Evolutionary conservation across 2,888 invertebrate species (phyloP).

Genomic region (Lithodes maja): DNA sequence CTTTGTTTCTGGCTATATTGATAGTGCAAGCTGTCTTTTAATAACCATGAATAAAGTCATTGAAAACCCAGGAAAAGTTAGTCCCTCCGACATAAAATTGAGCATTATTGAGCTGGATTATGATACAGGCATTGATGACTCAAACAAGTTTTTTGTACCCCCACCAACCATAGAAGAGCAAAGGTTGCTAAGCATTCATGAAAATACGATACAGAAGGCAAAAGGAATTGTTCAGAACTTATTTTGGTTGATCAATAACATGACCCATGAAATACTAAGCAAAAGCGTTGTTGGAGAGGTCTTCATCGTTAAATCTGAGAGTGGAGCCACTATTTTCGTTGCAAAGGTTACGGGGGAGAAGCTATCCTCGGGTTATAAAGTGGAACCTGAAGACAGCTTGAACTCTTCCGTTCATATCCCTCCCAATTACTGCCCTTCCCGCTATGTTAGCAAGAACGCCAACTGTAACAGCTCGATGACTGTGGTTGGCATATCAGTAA

Average conservation of each 20-base stretch:
- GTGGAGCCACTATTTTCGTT: constrained; percentile 51
- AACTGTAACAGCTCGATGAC: constrained; percentile 38
- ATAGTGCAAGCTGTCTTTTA: constrained; percentile 38
- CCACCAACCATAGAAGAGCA: constrained; percentile 23
- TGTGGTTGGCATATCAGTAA: constrained; percentile 35
- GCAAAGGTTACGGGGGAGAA: constrained; percentile 47
- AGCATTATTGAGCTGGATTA: constrained; percentile 39
- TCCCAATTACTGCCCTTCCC: constrained; percentile 48
- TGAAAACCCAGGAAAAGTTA: constrained; percentile 24
- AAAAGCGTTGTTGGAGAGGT: constrained; percentile 50
- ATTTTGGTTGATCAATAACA: constrained; percentile 43
- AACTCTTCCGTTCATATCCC: constrained; percentile 55
- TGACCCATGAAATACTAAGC: constrained; percentile 27
- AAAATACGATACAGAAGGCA: constrained; percentile 41
- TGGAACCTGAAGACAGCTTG: constrained; percentile 10
- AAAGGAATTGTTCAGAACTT: constrained; percentile 42
- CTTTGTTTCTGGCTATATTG: constrained; percentile 29
- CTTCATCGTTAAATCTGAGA: constrained; percentile 19
- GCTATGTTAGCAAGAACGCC: constrained; percentile 18
- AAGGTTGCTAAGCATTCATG: constrained; percentile 32
- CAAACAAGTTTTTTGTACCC: not conserved
- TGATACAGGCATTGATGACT: constrained; percentile 36
- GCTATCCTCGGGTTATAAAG: constrained; percentile 21
- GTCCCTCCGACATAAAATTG: constrained; percentile 27
- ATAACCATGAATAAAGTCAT: constrained; percentile 51